Conservation (phyloP, 2,797 vertebrate species). For the Myoxocephalus aenaeus region DNA sequence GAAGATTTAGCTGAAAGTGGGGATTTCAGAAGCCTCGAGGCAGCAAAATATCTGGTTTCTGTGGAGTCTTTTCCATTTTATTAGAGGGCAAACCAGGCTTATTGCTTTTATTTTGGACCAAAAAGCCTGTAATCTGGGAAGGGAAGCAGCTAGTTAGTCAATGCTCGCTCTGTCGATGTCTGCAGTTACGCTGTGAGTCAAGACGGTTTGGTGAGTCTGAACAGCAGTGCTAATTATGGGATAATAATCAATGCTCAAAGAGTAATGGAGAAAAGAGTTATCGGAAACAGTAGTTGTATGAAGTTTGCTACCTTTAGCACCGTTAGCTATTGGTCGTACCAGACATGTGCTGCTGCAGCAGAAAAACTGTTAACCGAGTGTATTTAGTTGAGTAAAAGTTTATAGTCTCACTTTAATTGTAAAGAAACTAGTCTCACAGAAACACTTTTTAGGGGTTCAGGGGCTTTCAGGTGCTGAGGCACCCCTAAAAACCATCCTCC, state of each 20-base stretch:
- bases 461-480: neutral
- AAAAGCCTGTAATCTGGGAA: neutral
- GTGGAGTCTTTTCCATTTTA: neutral
- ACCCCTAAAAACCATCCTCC: neutral
- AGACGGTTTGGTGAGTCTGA: neutral
- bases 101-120: constrained; percentile 2
- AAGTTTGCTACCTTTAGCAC: neutral
- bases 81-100: neutral
- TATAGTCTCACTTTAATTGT: accelerated
- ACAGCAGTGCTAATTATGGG: constrained; percentile 3
- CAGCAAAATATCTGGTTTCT: constrained; percentile 10
- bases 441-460: neutral
- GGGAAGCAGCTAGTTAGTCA: neutral
- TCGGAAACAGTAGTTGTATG: neutral
- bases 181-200: neutral
- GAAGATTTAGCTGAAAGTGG: neutral
- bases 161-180: neutral
- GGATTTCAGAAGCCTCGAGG: constrained; percentile 5
- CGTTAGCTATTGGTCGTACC: neutral
- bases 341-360: neutral
- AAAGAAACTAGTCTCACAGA: neutral
- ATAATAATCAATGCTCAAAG: neutral
- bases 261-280: neutral
- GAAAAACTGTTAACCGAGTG: neutral
- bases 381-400: neutral